Percentiles rank a stretch among this genome's conserved stretches.
phyloP scores from a whole-genome alignment of 2,797 vertebrate genomes.

The Mycteria americana region DNA sequence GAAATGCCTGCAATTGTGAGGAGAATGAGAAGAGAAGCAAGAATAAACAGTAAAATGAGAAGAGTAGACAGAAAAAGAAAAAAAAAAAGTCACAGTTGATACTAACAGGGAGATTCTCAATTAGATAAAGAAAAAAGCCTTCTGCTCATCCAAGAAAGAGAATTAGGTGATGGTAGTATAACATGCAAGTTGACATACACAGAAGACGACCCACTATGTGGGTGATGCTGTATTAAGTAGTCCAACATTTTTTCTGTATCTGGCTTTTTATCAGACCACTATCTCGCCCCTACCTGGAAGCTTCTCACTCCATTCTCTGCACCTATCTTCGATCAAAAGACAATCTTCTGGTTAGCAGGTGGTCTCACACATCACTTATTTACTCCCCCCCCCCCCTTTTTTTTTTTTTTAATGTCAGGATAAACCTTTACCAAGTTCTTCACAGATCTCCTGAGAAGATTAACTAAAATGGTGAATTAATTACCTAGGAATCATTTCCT shows the following conservation, averaged over 20 bases:
- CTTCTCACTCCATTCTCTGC: background rate
- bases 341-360: background rate
- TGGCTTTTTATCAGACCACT: background rate
- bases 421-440: background rate
- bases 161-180: background rate
- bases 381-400: rapidly evolving
- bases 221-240: background rate
- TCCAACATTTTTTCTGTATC: background rate
- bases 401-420: background rate
- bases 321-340: background rate
- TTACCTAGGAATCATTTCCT: background rate
- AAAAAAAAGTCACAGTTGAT: background rate
- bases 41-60: background rate
- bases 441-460: background rate
- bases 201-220: background rate
- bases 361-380: background rate
- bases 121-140: background rate
- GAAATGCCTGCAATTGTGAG: background rate
- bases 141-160: background rate
- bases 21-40: background rate
- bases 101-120: background rate
- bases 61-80: background rate
- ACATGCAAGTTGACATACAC: background rate
- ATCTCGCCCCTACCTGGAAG: background rate
- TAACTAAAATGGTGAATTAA: background rate